Base-by-base conservation (phyloP, 2,113 vertebrate genomes). In the Corydoras sp. region DNA sequence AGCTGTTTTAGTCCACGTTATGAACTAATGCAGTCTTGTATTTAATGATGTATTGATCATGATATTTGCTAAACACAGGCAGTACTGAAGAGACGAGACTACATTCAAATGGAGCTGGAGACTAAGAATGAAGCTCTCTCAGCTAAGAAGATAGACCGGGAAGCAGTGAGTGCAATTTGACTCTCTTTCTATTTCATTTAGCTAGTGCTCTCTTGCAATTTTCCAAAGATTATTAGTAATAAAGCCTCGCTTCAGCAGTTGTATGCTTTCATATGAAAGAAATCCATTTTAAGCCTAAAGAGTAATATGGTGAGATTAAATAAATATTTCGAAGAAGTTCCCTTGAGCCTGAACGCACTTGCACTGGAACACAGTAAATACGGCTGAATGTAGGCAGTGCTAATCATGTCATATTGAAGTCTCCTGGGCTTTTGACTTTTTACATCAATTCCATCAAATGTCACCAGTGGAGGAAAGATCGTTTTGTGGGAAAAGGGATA, bases 21-120 rank as follows among this genome's bases (percentile, higher is more conserved):
- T 48, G 51, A 61, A 35, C 61, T 62, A 5, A 66, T 62, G 24
- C 43, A 60, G 48, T 30, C 15, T 29, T 30, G 50, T 15, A 50
- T 62, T 75, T 75, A 12, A 66, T 77, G 59, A 65, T 69, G 59
- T 58, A 74, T 75, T 65, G 76, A 75, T 73, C 24, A 60, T 35
- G 62, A 31, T 24, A 35, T 80, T 74, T 72, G 50, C 56, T 18
- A 35, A 51, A 58, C 54, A 32, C 18, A 99, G 97, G 88, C 90
- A 31, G 95, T 96, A 70, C 83, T 97, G 88, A 93, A 88, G 82
- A 92, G 95, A 77, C 89, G 97, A 87, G 97, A 99, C 87, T 92
- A 92, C 87, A 95, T 97, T 75, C 96, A 98, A 85, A 87, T 90
- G 0, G 93, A 97, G 72, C 88, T 92, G 0, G 93, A 98, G 76